Percentiles rank a stretch among this genome's conserved stretches.
Evolutionary conservation across 2,113 vertebrate genomes (phyloP).

Genomic region (Oryzias celebensis): DNA sequence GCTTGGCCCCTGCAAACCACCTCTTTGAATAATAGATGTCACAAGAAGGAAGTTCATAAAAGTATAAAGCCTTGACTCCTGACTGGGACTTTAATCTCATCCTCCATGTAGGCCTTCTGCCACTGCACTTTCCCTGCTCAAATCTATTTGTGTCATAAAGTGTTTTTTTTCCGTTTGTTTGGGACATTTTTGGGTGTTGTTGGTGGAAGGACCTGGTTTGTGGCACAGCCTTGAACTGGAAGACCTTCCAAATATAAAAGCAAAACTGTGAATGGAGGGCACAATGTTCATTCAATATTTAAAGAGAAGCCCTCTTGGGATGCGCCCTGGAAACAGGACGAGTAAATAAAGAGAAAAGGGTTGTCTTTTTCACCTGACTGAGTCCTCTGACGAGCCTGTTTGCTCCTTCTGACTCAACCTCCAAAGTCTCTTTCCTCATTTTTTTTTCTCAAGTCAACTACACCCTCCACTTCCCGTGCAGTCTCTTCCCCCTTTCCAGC

Average conservation of each 20-base stretch:
- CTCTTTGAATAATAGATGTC: slow-evolving; percentile 74
- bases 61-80: slow-evolving; percentile 66
- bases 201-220: background rate
- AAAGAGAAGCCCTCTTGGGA: slow-evolving; percentile 60
- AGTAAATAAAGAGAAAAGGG: slow-evolving; percentile 74
- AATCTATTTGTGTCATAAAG: no score
- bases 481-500: background rate
- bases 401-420: slow-evolving; percentile 42
- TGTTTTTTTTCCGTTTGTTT: background rate
- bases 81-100: slow-evolving; percentile 20
- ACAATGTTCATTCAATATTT: slow-evolving; percentile 76
- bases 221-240: slow-evolving; percentile 32
- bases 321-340: slow-evolving; percentile 63
- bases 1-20: slow-evolving; percentile 55
- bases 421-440: slow-evolving; percentile 37
- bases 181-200: background rate
- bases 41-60: slow-evolving; percentile 71
- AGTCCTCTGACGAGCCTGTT: slow-evolving; percentile 63
- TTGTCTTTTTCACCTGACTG: slow-evolving; percentile 76
- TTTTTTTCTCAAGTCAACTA: slow-evolving; percentile 44
- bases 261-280: slow-evolving; percentile 49
- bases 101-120: slow-evolving; percentile 26
- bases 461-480: slow-evolving; percentile 37
- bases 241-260: slow-evolving; percentile 56
- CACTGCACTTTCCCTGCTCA: slow-evolving; percentile 7